Percentiles rank a stretch among this genome's conserved stretches.
Evolutionary conservation across 1,140 invertebrate genomes (phyloP).

Genomic region (Schlechtendalia chinensis): DNA sequence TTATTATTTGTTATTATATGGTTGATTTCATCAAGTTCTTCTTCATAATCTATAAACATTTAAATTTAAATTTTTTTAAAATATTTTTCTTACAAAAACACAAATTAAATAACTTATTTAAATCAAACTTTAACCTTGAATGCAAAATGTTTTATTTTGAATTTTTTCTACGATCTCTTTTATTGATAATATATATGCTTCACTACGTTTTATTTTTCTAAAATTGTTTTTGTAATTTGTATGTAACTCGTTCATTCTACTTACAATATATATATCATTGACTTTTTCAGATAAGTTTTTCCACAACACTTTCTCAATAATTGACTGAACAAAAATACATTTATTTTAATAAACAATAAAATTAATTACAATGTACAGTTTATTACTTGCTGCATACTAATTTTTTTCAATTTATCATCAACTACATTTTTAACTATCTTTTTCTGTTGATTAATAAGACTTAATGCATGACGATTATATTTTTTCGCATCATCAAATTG

Average conservation of each 20-base stretch:
- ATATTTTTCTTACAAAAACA: neutral
- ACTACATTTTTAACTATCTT: neutral
- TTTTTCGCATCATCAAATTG: neutral
- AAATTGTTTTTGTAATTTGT: neutral
- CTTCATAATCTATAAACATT: neutral
- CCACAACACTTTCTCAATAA: neutral
- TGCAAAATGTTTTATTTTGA: neutral
- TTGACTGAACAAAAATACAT: constrained; percentile 3
- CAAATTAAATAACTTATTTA: neutral
- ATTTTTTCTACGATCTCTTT: neutral
- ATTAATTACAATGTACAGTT: neutral
- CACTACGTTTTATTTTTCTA: neutral
- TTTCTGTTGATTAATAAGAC: neutral
- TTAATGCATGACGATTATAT: neutral
- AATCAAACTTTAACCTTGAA: neutral
- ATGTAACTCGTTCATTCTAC: neutral
- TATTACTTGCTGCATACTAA: neutral
- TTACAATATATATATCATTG: neutral
- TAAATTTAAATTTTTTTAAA: neutral
- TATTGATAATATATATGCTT: neutral
- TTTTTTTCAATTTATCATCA: neutral
- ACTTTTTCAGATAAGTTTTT: neutral
- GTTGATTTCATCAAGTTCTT: neutral
- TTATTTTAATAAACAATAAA: neutral
- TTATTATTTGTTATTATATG: neutral